These are phyloP conservation scores for Acinonyx jubatus DNA, from an alignment of 2,113 vertebrate species.

Conservation along the genomic window DNA sequence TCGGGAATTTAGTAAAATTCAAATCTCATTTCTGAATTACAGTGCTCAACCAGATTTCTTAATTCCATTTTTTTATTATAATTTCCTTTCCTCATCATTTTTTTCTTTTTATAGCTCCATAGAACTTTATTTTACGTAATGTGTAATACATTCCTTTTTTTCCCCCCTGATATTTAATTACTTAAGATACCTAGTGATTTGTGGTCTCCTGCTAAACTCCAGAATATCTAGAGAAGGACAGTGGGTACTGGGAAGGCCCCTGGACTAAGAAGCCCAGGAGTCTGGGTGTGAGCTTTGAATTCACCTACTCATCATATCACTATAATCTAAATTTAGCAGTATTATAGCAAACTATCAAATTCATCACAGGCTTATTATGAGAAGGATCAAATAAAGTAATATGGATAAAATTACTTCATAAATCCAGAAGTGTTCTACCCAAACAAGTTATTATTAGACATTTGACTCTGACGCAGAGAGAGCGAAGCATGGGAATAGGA, in stretches of 20 bases:
- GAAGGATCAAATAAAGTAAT: neutral
- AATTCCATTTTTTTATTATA: conserved; percentile 23
- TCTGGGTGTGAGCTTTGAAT: neutral
- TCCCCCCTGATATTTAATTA: neutral
- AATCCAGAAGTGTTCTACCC: neutral
- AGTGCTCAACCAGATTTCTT: neutral
- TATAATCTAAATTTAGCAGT: neutral
- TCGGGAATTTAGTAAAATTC: conserved; percentile 36
- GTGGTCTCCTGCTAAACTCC: neutral
- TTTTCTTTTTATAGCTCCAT: neutral
- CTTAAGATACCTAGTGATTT: neutral
- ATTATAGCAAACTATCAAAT: neutral
- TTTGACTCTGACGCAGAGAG: neutral
- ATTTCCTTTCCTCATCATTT: conserved; percentile 8
- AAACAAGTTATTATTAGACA: conserved; percentile 10
- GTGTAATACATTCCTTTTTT: neutral
- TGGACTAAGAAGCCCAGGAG: neutral
- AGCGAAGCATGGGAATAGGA: neutral
- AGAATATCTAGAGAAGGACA: neutral
- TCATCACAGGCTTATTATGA: neutral
- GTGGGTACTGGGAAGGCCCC: neutral
- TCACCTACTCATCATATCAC: neutral
- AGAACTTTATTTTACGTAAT: conserved; percentile 30
- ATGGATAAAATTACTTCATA: neutral
- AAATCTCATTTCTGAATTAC: neutral